A percentile compares a stretch with the other conserved stretches of the same genome.
Conservation (phyloP, 37 sponge, comb jelly and placozoan genomes). For the Tethya wilhelma region DNA sequence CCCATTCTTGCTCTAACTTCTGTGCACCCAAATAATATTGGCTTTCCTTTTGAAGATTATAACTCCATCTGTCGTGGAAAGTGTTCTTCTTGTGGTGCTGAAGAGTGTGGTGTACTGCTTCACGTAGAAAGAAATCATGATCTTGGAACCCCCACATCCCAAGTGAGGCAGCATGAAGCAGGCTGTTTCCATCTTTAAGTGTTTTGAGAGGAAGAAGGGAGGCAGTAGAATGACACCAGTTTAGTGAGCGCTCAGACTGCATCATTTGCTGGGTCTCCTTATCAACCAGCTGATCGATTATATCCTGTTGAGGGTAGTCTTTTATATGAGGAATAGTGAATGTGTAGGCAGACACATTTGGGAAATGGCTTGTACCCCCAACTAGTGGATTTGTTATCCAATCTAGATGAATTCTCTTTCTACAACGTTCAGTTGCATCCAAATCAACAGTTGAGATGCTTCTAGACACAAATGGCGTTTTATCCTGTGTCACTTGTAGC, state of each 20-base stretch:
- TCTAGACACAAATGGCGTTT: too few relatives aligned
- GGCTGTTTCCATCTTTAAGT: conserved; percentile 79
- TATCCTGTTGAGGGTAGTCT: conserved; percentile 33
- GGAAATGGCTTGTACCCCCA: conserved; percentile 45
- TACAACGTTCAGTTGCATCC: conserved; percentile 24
- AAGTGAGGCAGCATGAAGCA: conserved; percentile 88
- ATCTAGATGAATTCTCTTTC: conserved; percentile 22
- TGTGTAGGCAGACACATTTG: conserved; percentile 36
- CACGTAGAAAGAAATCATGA: conserved; percentile 56
- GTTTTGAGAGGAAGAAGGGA: conserved; percentile 56
- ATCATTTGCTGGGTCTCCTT: conserved; percentile 12
- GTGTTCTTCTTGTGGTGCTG: neutral
- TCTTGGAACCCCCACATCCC: conserved; percentile 92
- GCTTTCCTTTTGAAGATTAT: conserved; percentile 7
- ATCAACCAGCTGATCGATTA: conserved; percentile 35
- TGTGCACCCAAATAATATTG: conserved; percentile 21
- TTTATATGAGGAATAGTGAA: conserved; percentile 38
- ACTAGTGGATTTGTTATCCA: conserved; percentile 3
- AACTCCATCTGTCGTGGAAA: conserved; percentile 51
- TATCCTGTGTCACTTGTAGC: too few relatives aligned
- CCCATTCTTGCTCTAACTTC: conserved; percentile 60
- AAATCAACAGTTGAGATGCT: conserved; percentile 50
- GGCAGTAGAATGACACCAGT: conserved; percentile 46
- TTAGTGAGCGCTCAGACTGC: conserved; percentile 44
- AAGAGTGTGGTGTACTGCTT: conserved; percentile 20